Evolutionary conservation across 2,888 invertebrate genomes (phyloP).

Genomic region (Standfussiana lucernea): DNA sequence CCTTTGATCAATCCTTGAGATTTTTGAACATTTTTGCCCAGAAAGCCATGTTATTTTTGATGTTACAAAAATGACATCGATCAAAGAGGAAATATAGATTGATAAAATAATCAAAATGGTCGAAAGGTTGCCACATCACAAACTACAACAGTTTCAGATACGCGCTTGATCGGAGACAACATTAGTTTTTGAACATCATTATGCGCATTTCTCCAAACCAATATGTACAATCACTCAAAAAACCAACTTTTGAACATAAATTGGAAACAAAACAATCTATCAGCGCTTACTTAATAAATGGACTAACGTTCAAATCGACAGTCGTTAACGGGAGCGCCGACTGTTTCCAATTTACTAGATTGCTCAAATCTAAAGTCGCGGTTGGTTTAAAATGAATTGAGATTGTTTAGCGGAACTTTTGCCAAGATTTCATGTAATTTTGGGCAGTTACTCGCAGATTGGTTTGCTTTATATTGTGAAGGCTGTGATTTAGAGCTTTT

Average conservation of each 20-base stretch:
- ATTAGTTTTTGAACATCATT: not conserved
- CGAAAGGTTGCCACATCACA: too few relatives aligned
- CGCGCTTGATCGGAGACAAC: not conserved
- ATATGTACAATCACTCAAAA: not conserved
- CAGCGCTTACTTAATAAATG: slow-evolving; percentile 47
- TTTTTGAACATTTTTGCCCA: not conserved
- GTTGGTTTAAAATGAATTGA: slow-evolving; percentile 54
- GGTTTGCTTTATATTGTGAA: slow-evolving; percentile 7
- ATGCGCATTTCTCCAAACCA: not conserved
- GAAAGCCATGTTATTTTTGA: not conserved
- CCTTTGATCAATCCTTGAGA: not conserved
- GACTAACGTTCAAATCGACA: slow-evolving; percentile 40
- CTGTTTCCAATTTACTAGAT: slow-evolving; percentile 70
- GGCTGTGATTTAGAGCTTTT: slow-evolving; percentile 21
- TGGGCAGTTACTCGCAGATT: slow-evolving; percentile 44
- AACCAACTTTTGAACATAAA: slow-evolving; percentile 22
- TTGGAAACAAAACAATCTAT: slow-evolving; percentile 50
- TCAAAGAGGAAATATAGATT: not conserved
- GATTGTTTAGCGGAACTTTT: slow-evolving; percentile 49
- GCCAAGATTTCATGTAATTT: slow-evolving; percentile 59
- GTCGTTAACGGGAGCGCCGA: slow-evolving; percentile 53
- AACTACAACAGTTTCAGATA: not conserved
- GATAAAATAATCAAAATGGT: not conserved
- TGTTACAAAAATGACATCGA: not conserved
- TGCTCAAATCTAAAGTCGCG: slow-evolving; percentile 56